Evolutionary conservation across 2,113 vertebrate species (phyloP).

Genomic region (Pseudopodoces humilis): DNA sequence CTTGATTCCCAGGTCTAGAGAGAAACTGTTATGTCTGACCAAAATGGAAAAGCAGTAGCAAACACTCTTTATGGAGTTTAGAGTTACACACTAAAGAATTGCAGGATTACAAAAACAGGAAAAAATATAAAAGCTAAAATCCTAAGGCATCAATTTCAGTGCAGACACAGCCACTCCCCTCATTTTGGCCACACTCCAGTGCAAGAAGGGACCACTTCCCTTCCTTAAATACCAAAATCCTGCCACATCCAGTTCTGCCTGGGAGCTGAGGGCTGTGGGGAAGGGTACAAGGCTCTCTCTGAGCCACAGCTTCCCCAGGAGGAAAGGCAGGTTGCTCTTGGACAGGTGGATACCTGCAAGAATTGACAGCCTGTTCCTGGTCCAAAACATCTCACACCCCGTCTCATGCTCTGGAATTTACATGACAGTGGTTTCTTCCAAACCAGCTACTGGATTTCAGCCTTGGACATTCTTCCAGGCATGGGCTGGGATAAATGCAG

Average conservation of each 20-base stretch:
- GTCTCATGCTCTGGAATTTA: not conserved
- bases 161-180: not conserved
- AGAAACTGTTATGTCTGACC: not conserved
- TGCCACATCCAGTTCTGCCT: not conserved
- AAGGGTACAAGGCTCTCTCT: not conserved
- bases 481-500: not conserved
- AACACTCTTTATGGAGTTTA: too few species aligned
- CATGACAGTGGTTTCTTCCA: not conserved
- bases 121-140: not conserved
- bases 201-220: rapidly evolving
- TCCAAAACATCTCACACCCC: not conserved
- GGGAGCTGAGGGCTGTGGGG: not conserved
- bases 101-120: not conserved
- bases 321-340: not conserved
- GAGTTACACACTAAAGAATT: not conserved
- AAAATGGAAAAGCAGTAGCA: not conserved
- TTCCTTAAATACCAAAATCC: not conserved
- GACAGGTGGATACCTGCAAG: not conserved
- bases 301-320: not conserved
- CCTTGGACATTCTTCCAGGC: not conserved
- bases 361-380: not conserved
- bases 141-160: not conserved
- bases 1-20: not conserved
- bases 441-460: not conserved
- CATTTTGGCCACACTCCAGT: not conserved